Evolutionary conservation across 2,113 vertebrate genomes (phyloP).

Genomic region (Todiramphus chloris): DNA sequence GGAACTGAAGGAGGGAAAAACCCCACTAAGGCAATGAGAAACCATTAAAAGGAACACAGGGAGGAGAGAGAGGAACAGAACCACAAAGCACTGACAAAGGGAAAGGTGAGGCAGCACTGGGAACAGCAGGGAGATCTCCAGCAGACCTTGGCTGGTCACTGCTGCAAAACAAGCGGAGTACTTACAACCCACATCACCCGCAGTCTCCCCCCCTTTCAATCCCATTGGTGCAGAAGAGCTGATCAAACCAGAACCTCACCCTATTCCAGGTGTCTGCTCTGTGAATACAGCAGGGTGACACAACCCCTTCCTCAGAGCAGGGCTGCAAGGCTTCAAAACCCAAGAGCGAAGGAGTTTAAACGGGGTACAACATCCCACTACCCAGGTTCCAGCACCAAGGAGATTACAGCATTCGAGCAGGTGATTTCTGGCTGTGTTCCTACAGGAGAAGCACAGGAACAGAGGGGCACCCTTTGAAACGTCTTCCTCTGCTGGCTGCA

Average conservation of each 20-base stretch:
- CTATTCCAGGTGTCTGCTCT: neutral
- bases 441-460: rapidly evolving
- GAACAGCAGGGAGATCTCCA: neutral
- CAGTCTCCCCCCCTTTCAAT: neutral
- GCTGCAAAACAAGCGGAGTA: neutral
- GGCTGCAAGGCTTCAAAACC: neutral
- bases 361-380: neutral
- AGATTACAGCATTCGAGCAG: neutral
- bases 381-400: neutral
- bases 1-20: neutral
- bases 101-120: neutral
- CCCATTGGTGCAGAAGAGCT: neutral
- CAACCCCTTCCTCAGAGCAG: neutral
- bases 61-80: neutral
- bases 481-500: neutral
- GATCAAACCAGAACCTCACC: neutral
- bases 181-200: neutral
- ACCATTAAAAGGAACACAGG: neutral
- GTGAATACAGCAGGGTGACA: neutral
- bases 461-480: neutral
- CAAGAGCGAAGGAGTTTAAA: neutral
- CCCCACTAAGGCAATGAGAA: neutral
- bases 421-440: neutral
- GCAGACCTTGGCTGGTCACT: neutral
- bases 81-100: neutral